Evolutionary conservation across 2,113 vertebrate species (phyloP).

Genomic region (Dipodomys spectabilis): DNA sequence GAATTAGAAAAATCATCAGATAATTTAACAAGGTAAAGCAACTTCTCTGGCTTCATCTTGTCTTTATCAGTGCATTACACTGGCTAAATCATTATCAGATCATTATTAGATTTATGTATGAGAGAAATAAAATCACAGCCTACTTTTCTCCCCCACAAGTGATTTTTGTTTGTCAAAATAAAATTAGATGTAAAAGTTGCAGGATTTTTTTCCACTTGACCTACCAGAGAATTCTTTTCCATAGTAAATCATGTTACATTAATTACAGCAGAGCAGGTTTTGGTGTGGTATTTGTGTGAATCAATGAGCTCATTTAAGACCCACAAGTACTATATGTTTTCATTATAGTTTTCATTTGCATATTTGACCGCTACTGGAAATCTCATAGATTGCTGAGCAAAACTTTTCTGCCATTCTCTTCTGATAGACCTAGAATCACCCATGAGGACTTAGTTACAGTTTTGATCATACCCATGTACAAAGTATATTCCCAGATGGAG

Average conservation of each 20-base stretch:
- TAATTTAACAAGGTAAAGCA: slow-evolving; percentile 91
- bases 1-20: slow-evolving; percentile 89
- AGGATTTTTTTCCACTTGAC: not conserved
- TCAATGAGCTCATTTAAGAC: not conserved
- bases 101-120: not conserved
- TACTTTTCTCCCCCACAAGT: not conserved
- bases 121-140: not conserved
- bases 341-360: not conserved
- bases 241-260: not conserved
- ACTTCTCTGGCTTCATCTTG: not conserved
- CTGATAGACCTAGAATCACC: not conserved
- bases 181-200: not conserved
- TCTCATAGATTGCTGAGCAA: not conserved
- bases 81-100: not conserved
- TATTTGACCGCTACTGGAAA: not conserved
- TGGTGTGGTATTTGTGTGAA: not conserved
- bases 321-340: not conserved
- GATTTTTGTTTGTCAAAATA: not conserved
- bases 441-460: not conserved
- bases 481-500: fast-evolving
- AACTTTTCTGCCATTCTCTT: not conserved
- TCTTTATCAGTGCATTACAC: not conserved
- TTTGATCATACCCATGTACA: too few species aligned
- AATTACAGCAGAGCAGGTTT: not conserved
- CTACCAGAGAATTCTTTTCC: not conserved